These are phyloP conservation scores for Yponomeuta malinellus DNA, from an alignment of 2,888 invertebrate genomes.

Conservation along the genomic window DNA sequence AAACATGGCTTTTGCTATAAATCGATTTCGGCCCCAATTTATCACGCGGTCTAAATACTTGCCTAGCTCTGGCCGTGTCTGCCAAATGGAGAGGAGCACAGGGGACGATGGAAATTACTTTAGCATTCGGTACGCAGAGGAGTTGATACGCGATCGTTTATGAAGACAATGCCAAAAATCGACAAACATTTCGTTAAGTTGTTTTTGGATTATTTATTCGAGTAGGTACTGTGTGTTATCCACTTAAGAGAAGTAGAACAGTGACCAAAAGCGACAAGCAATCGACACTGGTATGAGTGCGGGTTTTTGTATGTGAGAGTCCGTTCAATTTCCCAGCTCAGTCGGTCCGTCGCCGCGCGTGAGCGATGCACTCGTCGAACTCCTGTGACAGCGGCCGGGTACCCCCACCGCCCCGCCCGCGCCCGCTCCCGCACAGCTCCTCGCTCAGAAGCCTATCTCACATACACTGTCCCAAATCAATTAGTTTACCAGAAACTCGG, in stretches of 20 bases:
- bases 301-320: conserved; percentile 19
- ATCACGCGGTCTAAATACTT: conserved; percentile 61
- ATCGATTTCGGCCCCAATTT: conserved; percentile 62
- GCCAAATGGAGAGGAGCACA: conserved; percentile 53
- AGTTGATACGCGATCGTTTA: background rate
- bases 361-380: conserved; percentile 59
- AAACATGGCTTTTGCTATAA: conserved; percentile 52
- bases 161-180: conserved; percentile 16
- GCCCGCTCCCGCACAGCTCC: conserved; percentile 13
- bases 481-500: conserved; percentile 28
- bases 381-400: conserved; percentile 39
- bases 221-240: background rate
- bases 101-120: conserved; percentile 46
- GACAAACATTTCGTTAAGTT: conserved; percentile 6
- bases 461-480: conserved; percentile 32
- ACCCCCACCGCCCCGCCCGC: conserved; percentile 17
- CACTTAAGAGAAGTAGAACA: background rate
- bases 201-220: background rate
- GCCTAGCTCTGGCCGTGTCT: conserved; percentile 42
- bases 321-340: conserved; percentile 70
- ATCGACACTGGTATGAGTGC: conserved; percentile 17
- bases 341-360: conserved; percentile 62
- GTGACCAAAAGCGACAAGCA: conserved; percentile 10
- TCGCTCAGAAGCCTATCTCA: conserved; percentile 24
- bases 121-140: conserved; percentile 31